These are phyloP conservation scores for Conopomorpha cramerella DNA, from an alignment of 1,140 invertebrate species.

Conservation along the genomic window DNA sequence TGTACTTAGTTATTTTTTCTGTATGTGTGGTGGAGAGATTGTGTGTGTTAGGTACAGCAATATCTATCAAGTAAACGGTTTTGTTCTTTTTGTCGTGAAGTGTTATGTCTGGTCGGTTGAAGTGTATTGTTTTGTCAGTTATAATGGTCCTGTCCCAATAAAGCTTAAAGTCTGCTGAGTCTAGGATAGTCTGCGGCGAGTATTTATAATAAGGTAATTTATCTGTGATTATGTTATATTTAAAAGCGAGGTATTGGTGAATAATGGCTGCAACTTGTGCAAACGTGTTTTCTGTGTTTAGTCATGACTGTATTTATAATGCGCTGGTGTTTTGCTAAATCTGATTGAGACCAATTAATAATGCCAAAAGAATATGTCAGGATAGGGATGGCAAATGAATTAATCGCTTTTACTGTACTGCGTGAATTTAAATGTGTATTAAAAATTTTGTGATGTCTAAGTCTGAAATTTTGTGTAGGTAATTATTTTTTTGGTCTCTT, in stretches of 20 bases:
- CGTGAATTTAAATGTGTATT: conserved; percentile 1
- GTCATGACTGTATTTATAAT: conserved; percentile 1
- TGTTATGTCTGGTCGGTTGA: conserved; percentile 7
- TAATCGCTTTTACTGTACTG: conserved; percentile 4
- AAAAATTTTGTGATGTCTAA: conserved; percentile 2
- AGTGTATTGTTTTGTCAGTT: conserved; percentile 8
- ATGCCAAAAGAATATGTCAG: conserved; percentile 6
- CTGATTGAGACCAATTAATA: conserved; percentile 6
- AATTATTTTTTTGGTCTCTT: conserved; percentile 2
- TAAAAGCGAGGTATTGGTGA: conserved; percentile 6
- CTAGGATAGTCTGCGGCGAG: not conserved
- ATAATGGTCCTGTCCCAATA: conserved; percentile 10
- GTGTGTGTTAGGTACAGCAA: conserved; percentile 7
- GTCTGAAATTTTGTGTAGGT: conserved; percentile 1
- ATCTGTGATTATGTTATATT: conserved; percentile 5
- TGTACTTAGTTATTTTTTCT: conserved; percentile 7
- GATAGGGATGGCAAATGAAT: conserved; percentile 3
- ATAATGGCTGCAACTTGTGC: conserved; percentile 6
- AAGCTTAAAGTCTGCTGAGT: no score
- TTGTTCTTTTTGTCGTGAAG: conserved; percentile 4
- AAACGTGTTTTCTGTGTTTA: no score
- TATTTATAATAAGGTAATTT: conserved; percentile 4
- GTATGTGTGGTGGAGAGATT: conserved; percentile 2
- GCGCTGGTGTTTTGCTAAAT: conserved; percentile 11
- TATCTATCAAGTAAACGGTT: conserved; percentile 8